phyloP scores from a whole-genome alignment of 2,888 invertebrate species.

The Romanomermis culicivorax region DNA sequence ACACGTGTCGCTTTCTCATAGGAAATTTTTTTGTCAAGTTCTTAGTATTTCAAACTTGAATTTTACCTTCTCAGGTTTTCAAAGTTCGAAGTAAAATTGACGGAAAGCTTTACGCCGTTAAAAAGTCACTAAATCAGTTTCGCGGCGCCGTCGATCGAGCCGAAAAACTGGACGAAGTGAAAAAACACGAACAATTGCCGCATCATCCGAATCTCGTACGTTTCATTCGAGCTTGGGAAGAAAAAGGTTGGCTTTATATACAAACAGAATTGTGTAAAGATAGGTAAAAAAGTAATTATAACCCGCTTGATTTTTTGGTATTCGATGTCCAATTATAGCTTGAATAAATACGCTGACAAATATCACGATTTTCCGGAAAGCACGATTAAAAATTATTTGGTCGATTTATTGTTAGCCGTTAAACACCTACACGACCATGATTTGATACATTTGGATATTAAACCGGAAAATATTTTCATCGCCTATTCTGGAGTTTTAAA shows the following conservation, averaged over 20 bases:
- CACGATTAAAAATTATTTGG: conserved; percentile 44
- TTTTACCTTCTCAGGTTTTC: conserved; percentile 36
- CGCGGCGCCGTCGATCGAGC: conserved; percentile 40
- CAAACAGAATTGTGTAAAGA: conserved; percentile 48
- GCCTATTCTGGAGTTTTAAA: conserved; percentile 44
- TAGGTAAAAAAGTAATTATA: conserved; percentile 29
- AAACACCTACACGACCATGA: conserved; percentile 46
- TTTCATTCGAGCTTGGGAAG: conserved; percentile 51
- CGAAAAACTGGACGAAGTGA: conserved; percentile 43
- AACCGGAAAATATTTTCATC: conserved; percentile 53
- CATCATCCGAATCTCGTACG: conserved; percentile 45
- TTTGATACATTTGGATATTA: conserved; percentile 52
- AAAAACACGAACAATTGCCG: conserved; percentile 46
- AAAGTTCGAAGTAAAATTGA: conserved; percentile 45
- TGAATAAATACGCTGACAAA: conserved; percentile 39
- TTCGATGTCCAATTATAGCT: no score
- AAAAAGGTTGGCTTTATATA: conserved; percentile 44
- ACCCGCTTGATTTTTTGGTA: no score
- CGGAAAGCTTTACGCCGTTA: conserved; percentile 46
- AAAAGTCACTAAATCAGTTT: conserved; percentile 43
- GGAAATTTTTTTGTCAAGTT: background rate
- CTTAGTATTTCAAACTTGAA: background rate
- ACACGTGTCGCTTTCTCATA: background rate
- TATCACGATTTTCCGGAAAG: conserved; percentile 41
- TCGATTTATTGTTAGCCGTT: conserved; percentile 43